Base-by-base conservation (phyloP, 1,140 invertebrate species). In the Cherax quadricarinatus region DNA sequence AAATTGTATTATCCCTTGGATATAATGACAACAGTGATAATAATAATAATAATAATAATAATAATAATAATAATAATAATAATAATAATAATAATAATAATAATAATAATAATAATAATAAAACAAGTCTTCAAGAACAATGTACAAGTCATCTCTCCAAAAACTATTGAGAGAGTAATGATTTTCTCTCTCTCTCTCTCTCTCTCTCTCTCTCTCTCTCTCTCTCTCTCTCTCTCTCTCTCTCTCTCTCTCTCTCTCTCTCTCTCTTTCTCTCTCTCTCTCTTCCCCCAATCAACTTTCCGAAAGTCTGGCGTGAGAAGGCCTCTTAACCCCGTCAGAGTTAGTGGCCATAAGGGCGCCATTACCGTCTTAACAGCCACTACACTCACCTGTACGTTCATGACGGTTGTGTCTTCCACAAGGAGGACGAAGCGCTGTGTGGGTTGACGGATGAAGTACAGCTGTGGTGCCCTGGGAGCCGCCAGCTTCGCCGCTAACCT, bases 341-440 rank as follows among this genome's bases (percentile, higher is more conserved):
- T 85, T 85, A 86, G 84, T 30, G 62, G 30, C 70, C 84, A 70
- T 86, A 86, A 86, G 84, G 49, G 24, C 12, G 73, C 78, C 70
- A 87, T 87, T 78, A 87, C 85, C n/a, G 41, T 18, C 21, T 87
- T 87, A 53, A 87, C 73, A 57, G 85, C 85, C 70, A 78, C 73
- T 78, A 89, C 48, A 41, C 88, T 83, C 62, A 89, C 88, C 88
- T 89, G 88, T 12, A 89, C 88, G 57, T 89, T 89, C 88, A 89
- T 89, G 80, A 89, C 79, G 57, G 60, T 62, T 18, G 88, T 89
- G 88, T 89, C 88, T 70, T 89, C 88, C n/a, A 89, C 88, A 41
- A 89, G 79, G 18, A 89, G 79, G 48, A 89, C 80, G 79, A 89
- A 89, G 79, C 88, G 80, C 88, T 89, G 88, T 48, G 88, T 89